These are phyloP conservation scores for Eilema depressum DNA, from an alignment of 2,888 invertebrate species.

Conservation along the genomic window DNA sequence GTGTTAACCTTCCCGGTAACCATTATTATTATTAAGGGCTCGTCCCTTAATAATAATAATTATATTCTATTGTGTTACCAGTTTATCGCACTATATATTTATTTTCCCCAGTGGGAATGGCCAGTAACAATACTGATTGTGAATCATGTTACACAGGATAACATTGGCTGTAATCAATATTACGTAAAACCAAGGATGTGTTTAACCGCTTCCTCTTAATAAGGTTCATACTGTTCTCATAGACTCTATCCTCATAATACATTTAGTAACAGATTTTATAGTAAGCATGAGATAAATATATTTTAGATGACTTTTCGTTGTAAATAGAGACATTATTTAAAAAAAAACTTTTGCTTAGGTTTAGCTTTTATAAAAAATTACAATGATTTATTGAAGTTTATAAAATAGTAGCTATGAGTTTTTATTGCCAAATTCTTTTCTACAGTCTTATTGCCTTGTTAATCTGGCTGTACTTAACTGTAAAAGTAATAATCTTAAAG, in stretches of 20 bases:
- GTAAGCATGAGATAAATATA: too few species aligned
- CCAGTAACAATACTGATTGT: neutral
- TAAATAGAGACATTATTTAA: too few species aligned
- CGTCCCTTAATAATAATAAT: too few species aligned
- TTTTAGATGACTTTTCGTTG: neutral
- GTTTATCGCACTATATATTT: neutral
- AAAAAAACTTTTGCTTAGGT: neutral
- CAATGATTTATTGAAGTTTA: neutral
- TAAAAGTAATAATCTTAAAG: neutral
- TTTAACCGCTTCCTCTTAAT: conserved; percentile 39
- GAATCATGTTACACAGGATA: conserved; percentile 18
- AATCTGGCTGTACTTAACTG: neutral
- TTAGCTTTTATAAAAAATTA: too few species aligned
- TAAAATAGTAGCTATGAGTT: neutral
- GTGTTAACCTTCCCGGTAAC: too few species aligned
- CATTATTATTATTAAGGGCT: too few species aligned
- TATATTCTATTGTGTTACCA: neutral
- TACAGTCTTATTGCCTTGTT: too few species aligned
- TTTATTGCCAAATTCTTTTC: too few species aligned
- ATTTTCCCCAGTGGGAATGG: neutral
- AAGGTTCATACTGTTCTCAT: conserved; percentile 28
- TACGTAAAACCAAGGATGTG: conserved; percentile 31
- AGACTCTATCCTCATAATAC: neutral
- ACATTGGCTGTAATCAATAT: conserved; percentile 33
- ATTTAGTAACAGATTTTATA: neutral